Base-by-base conservation (phyloP, 2,888 invertebrate species). In the Campoplex capitator region DNA sequence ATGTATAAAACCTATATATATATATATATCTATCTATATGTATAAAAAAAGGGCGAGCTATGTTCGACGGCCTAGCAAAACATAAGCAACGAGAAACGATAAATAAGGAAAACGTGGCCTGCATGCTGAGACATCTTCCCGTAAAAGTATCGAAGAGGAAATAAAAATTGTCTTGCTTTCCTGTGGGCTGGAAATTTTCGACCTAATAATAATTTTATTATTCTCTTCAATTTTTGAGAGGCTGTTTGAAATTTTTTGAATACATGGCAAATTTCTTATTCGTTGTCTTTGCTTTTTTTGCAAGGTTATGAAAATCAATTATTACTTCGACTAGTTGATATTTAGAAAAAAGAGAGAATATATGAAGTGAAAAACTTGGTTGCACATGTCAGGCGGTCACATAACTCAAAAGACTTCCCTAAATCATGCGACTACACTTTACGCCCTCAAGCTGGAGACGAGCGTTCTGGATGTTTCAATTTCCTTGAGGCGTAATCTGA, bases 401-500 rank as follows among this genome's bases (percentile, higher is more conserved):
- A 94, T 94, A 94, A 94, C 91, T 94, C 94, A 94, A 93, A 73
- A 93, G 92, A 89, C 89, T 92, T 91, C 92, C 88, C 92, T 94
- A 93, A 94, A 94, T 94, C 94, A 94, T 91, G 38, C 38, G 91
- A 91, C 90, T 92, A 91, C 91, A 91, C 90, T 89, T 89, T 91
- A 90, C 78, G 92, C 93, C 92, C 93, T 92, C 91, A 89, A 83
- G 86, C 80, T 48, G 75, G 42, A 51, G 51, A 73, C 23, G 75
- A 83, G 91, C 92, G 91, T 84, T 88, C 89, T 93, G 93, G 93
- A 94, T 94, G 96, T 96, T 95, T 99, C 98, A 48, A 98, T 95
- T 93, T 98, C 98, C 91, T 97, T 96, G 86, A 98, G 96, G 87
- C 98, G 95, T 84, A 97, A 95, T 91, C 97, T 96, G 83, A 99